These are phyloP conservation scores for Fissipunctia ypsillon DNA, from an alignment of 2,888 invertebrate genomes.

Conservation along the genomic window DNA sequence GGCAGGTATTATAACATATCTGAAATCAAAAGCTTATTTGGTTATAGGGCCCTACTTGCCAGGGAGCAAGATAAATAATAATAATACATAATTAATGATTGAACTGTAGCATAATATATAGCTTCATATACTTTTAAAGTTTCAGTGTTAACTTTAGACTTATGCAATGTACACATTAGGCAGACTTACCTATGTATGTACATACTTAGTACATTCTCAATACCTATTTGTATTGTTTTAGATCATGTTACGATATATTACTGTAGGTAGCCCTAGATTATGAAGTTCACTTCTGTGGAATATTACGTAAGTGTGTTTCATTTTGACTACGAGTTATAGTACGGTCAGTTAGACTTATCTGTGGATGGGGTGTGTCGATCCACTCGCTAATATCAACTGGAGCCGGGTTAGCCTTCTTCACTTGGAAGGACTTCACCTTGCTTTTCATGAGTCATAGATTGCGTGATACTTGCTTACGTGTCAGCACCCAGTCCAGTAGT, in stretches of 20 bases:
- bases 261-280: slow-evolving; percentile 26
- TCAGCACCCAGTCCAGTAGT: slow-evolving; percentile 78
- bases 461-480: slow-evolving; percentile 75
- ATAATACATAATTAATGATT: neutral
- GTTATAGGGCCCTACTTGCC: slow-evolving; percentile 61
- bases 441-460: slow-evolving; percentile 68
- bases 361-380: slow-evolving; percentile 73
- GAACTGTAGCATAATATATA: slow-evolving; percentile 25
- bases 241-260: slow-evolving; percentile 24
- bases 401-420: slow-evolving; percentile 77
- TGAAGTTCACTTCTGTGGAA: slow-evolving; percentile 6
- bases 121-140: neutral
- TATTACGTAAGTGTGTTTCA: slow-evolving; percentile 10
- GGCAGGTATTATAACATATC: slow-evolving; percentile 31
- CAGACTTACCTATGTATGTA: slow-evolving; percentile 48
- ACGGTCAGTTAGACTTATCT: slow-evolving; percentile 78
- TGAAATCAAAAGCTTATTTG: slow-evolving; percentile 63
- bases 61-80: slow-evolving; percentile 2
- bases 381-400: slow-evolving; percentile 76
- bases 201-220: slow-evolving; percentile 6
- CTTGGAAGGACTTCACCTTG: slow-evolving; percentile 76
- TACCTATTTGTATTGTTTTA: neutral
- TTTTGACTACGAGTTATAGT: slow-evolving; percentile 54
- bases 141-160: neutral
- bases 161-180: neutral